These are phyloP conservation scores for Leucania comma DNA, from an alignment of 2,888 invertebrate genomes.

Conservation along the genomic window DNA sequence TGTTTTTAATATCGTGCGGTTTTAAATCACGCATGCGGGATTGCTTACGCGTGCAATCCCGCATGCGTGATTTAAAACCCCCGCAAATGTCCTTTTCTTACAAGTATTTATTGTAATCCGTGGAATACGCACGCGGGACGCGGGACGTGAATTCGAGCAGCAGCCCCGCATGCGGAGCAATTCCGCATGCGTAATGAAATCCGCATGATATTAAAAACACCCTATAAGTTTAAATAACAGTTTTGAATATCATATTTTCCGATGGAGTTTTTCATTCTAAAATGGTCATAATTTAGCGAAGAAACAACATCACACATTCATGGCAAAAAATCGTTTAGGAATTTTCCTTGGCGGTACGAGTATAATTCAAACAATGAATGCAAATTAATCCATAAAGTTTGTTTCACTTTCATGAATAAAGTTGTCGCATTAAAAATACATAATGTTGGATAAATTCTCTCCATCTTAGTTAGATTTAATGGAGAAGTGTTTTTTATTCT, in stretches of 20 bases:
- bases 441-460: conserved; percentile 24
- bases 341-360: conserved; percentile 13
- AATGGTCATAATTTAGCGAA: background rate
- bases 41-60: no score
- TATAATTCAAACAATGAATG: conserved; percentile 47
- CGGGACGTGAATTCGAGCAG: no score
- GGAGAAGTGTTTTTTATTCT: conserved; percentile 2
- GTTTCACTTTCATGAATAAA: conserved; percentile 55
- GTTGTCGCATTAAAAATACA: conserved; percentile 49
- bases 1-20: no score
- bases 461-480: conserved; percentile 14
- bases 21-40: no score
- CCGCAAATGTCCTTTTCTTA: no score
- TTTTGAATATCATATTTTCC: background rate
- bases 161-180: no score
- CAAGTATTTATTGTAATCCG: no score
- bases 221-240: background rate
- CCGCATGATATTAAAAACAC: no score
- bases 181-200: no score
- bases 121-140: no score
- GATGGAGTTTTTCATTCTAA: background rate
- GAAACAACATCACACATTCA: conserved; percentile 13
- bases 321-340: conserved; percentile 15
- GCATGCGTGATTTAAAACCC: no score
- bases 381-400: conserved; percentile 58